Conservation (phyloP, 2,888 invertebrate genomes). For the Plutella xylostella region DNA sequence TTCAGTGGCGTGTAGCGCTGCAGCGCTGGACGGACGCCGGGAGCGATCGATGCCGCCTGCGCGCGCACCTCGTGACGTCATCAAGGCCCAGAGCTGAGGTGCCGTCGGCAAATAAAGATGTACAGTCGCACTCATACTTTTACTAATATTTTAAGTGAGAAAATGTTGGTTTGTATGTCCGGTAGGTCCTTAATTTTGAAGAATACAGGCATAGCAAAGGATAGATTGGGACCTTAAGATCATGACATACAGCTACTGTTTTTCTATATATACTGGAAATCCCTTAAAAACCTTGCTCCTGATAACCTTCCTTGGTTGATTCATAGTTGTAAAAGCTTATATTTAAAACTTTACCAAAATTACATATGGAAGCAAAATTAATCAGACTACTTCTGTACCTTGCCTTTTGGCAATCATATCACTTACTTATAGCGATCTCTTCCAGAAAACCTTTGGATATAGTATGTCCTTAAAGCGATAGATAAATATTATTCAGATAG, state of each 20-base stretch:
- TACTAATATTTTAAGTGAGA: not conserved
- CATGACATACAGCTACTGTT: not conserved
- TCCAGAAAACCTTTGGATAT: too few species aligned
- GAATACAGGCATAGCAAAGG: not conserved
- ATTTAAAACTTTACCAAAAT: too few species aligned
- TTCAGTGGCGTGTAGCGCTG: slow-evolving; percentile 28
- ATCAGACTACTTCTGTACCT: too few species aligned
- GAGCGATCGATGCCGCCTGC: slow-evolving; percentile 55
- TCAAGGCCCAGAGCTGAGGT: slow-evolving; percentile 32
- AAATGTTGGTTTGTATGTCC: not conserved
- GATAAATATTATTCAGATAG: too few species aligned
- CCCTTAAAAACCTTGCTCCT: not conserved
- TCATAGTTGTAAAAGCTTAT: not conserved
- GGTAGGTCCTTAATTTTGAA: not conserved
- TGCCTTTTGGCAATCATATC: too few species aligned
- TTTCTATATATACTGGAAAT: not conserved
- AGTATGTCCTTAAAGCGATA: too few species aligned
- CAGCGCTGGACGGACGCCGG: slow-evolving; percentile 39
- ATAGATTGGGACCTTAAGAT: not conserved
- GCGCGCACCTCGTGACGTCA: slow-evolving; percentile 63
- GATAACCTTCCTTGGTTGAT: not conserved
- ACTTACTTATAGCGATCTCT: too few species aligned
- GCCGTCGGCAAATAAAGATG: slow-evolving; percentile 23
- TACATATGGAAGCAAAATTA: too few species aligned
- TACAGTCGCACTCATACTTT: not conserved